Percentiles rank a stretch among this genome's conserved stretches.
phyloP scores from a whole-genome alignment of 2,888 invertebrate genomes.

The Prosopocoilus inquinatus region DNA sequence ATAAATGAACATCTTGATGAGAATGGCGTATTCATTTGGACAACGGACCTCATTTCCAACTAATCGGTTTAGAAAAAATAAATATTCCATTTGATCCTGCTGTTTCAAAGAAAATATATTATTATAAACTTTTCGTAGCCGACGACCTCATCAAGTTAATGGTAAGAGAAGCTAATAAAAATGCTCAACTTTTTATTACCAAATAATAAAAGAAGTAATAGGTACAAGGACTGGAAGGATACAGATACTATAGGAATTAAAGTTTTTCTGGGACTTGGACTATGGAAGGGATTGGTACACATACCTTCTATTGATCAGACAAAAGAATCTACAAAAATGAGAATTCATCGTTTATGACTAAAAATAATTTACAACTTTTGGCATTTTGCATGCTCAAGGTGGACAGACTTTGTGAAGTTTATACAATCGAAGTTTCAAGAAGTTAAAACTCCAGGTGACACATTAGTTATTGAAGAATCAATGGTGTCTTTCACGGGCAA shows the following conservation, averaged over 20 bases:
- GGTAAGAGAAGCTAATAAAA: neutral
- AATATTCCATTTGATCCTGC: no score
- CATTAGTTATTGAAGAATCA: neutral
- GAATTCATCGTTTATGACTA: no score
- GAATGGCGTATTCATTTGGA: neutral
- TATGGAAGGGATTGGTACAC: slow-evolving; percentile 14
- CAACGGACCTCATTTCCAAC: no score
- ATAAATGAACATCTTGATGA: no score
- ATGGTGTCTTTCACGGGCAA: neutral
- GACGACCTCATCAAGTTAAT: neutral
- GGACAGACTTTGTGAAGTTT: slow-evolving; percentile 1
- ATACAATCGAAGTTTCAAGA: slow-evolving; percentile 1
- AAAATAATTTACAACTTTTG: no score
- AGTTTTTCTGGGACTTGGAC: slow-evolving; percentile 13
- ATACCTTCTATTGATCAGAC: slow-evolving; percentile 16
- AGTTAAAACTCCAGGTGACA: slow-evolving; percentile 3
- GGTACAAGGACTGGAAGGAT: slow-evolving; percentile 9
- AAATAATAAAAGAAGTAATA: slow-evolving; percentile 15
- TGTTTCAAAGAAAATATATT: neutral
- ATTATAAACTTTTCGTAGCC: slow-evolving; percentile 6
- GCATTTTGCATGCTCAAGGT: neutral
- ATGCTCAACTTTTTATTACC: no score
- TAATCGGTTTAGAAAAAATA: no score
- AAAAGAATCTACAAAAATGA: slow-evolving; percentile 14
- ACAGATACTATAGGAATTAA: slow-evolving; percentile 11